A percentile compares a stretch with the other conserved stretches of the same genome.
Conservation (phyloP, 2,113 vertebrate genomes). For the Chauna torquata region DNA sequence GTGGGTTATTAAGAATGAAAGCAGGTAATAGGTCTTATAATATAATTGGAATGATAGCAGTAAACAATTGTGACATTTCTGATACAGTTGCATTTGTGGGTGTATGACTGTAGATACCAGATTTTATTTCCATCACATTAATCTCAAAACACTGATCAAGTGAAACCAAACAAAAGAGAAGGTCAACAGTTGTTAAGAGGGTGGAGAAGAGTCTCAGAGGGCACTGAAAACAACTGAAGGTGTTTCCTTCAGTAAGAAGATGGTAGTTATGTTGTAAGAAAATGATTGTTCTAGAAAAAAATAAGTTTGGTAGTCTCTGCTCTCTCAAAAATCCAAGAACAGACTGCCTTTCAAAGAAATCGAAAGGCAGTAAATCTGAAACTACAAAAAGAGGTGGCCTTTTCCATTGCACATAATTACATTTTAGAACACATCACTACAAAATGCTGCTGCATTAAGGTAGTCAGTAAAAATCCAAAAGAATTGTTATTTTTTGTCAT, state of each 20-base stretch:
- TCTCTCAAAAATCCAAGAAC: background rate
- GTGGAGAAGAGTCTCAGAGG: background rate
- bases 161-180: background rate
- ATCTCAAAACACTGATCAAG: background rate
- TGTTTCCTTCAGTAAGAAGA: background rate
- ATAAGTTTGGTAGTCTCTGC: background rate
- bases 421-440: background rate
- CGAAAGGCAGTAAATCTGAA: conserved; percentile 9
- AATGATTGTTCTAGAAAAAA: background rate
- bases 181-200: background rate
- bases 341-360: background rate
- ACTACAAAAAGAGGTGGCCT: background rate
- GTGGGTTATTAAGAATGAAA: background rate
- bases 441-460: conserved; percentile 1
- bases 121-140: background rate
- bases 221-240: background rate
- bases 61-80: background rate
- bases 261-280: background rate
- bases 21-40: background rate
- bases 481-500: background rate
- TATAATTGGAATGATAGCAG: background rate
- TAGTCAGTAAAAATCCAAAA: background rate
- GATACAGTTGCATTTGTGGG: background rate
- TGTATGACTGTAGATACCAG: background rate
- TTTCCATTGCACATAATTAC: background rate